Base-by-base conservation (phyloP, 2,113 vertebrate genomes). In the Notarius quadriscutis region DNA sequence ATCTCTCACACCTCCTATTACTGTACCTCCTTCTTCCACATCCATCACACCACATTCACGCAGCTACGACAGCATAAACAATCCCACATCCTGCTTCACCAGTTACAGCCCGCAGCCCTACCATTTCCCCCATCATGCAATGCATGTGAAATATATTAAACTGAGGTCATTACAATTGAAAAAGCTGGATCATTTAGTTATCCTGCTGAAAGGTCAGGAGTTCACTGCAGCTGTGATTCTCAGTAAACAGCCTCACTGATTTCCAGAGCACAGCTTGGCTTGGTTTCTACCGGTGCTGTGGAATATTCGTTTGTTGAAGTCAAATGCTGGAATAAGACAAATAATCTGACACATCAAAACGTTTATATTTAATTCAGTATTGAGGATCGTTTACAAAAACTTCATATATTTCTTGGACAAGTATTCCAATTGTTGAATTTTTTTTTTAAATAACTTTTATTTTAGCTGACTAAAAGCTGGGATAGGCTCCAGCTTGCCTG, bases 131-230 rank as follows among this genome's bases (percentile, higher is more conserved):
- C 48, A 79, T 69, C 85, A 58, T 48, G 51, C 51, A n/a, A 41
- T 60, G 51, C 11, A 30, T 80, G 50, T 34, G 69, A 86, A 75
- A 88, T 74, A 57, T 63, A 87, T 55, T 12, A 34, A 83, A 75
- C 69, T 63, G 69, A 87, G 80, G 80, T 87, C 69, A 83, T 75
- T 81, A 53, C 25, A 74, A 30, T 25, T 63, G 57, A 58, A 82
- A 63, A 71, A 86, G 69, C 27, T 3, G 57, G 57, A 81, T 22
- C 5, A 63, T 27, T 63, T 83, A 15, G 41, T n/a, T 58, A 48
- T n/a, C 48, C 25, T 86, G 60, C 62, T 55, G 67, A 53, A 84
- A 30, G 22, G 60, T 20, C 50, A 25, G 27, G 41, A 34, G 50
- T 17, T 65, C 51, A 58, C 48, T 25, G 50, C 27, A 72, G 17